Base-by-base conservation (phyloP, 1,140 invertebrate genomes). In the Solenopsis fugax region DNA sequence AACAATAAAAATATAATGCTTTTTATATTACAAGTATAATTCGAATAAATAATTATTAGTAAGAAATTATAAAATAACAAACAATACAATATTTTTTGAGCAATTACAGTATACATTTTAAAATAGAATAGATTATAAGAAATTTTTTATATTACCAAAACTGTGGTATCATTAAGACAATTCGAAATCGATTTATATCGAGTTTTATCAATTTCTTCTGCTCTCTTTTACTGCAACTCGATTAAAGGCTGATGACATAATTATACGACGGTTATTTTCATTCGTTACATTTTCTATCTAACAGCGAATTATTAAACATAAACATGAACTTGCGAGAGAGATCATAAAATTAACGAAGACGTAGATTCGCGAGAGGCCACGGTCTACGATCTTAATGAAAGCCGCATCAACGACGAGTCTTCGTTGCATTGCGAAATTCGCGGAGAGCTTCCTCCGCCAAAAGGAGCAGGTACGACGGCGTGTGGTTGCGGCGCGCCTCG, bases 401-500 rank as follows among this genome's bases (percentile, higher is more conserved):
- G 16, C n/a, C 5, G 34, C 7, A 7, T 21, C 13, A 13, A n/a
- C 37, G 18, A 45, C 13, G 24, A 64, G 29, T 29, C 16, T 2
- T 5, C 7, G 54, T 69, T 50, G 41, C 58, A 4, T 37, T 37
- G 9, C 21, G 34, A 62, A 29, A 86, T 73, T 18, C 18, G 12
- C 9, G 0, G 29, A 18, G 34, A 21, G 18, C 16, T 21, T 87
- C 73, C 71, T 67, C 41, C 65, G 58, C 62, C 50, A 77, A 86
- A 86, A 84, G 58, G 62, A 85, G 16, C 69, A 75, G 60, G 52
- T 72, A 87, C 85, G 72, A 60, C 62, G 87, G 77, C 64, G 34
- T 80, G 72, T 86, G 80, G 80, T 60, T 12, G 88, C 87, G 85
- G 73, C 80, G 73, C 72, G 86, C 86, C 71, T 90, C 73, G 84